Evolutionary conservation across 1,140 invertebrate species (phyloP).

Genomic region (Aphis craccivora): DNA sequence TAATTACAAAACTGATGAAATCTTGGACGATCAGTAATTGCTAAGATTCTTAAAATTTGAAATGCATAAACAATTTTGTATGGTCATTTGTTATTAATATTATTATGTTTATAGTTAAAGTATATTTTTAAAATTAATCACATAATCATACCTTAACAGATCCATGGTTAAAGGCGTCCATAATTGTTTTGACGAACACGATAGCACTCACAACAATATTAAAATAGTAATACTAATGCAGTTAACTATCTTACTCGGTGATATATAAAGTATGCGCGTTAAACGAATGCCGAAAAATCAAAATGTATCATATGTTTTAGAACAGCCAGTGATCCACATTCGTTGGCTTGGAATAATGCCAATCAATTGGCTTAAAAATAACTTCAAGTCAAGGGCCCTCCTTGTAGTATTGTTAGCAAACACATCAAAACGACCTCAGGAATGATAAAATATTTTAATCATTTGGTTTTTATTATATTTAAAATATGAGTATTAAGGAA

Average conservation of each 20-base stretch:
- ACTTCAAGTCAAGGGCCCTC: background rate
- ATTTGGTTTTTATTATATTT: background rate
- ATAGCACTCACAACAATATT: background rate
- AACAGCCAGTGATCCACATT: background rate
- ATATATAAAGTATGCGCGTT: background rate
- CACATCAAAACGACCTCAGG: background rate
- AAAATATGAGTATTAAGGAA: background rate
- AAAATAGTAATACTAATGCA: background rate
- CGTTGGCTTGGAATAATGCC: background rate
- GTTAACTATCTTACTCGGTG: background rate
- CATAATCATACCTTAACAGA: background rate
- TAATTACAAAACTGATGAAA: background rate
- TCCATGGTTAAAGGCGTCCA: background rate
- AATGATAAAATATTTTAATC: background rate
- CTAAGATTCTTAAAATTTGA: background rate
- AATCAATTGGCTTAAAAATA: constrained; percentile 17
- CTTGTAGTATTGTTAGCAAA: constrained; percentile 4
- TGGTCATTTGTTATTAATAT: background rate
- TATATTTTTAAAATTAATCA: background rate
- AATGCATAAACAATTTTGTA: background rate
- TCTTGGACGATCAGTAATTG: background rate
- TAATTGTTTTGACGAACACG: background rate
- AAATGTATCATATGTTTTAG: background rate
- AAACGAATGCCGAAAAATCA: background rate
- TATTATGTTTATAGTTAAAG: background rate